A percentile compares a stretch with the other conserved stretches of the same genome.
phyloP scores from a whole-genome alignment of 2,797 vertebrate species.

The Scolopax bukidnonensis region DNA sequence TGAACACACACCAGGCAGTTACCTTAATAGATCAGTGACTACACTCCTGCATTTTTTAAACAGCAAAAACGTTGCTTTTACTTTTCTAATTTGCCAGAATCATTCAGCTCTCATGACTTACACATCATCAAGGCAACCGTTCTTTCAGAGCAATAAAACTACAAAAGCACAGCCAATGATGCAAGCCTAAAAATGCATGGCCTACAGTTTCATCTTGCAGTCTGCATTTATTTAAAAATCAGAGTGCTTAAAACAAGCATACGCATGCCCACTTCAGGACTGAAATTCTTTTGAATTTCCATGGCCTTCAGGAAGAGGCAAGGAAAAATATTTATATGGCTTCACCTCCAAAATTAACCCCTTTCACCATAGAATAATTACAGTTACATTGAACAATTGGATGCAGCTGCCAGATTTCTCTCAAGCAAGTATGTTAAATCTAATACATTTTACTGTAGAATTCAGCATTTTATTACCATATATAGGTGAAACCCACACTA shows the following conservation, averaged over 20 bases:
- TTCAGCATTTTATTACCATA: not conserved
- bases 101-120: not conserved
- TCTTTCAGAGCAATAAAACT: conserved; percentile 20
- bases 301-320: not conserved
- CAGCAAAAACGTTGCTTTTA: not conserved
- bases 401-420: not conserved
- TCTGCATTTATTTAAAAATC: not conserved
- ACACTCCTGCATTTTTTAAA: not conserved
- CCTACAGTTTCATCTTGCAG: not conserved
- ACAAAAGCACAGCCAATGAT: not conserved
- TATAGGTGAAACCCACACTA: not conserved
- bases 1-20: not conserved
- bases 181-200: not conserved
- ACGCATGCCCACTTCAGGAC: not conserved
- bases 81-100: conserved; percentile 1
- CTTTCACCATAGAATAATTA: not conserved
- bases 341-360: not conserved
- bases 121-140: not conserved
- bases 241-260: not conserved
- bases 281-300: not conserved
- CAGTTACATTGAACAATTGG: not conserved
- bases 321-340: not conserved
- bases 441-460: not conserved
- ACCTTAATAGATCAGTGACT: not conserved
- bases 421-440: not conserved